Evolutionary conservation across 1,140 invertebrate species (phyloP).

Genomic region (Campoletis sonorensis): DNA sequence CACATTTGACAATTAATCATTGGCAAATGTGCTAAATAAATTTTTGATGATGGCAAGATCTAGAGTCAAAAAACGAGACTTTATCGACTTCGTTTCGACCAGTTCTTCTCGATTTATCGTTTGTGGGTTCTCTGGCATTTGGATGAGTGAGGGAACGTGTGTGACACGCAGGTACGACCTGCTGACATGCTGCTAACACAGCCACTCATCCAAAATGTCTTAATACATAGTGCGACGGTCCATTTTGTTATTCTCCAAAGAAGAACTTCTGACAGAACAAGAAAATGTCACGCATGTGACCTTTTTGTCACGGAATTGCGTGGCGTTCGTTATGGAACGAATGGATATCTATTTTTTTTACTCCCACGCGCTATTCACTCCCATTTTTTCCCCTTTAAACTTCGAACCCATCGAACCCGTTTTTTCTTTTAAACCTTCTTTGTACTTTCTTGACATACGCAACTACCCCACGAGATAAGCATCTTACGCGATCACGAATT

Average conservation of each 20-base stretch:
- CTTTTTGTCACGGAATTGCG: constrained; percentile 51
- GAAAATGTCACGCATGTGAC: constrained; percentile 59
- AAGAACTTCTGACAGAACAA: constrained; percentile 47
- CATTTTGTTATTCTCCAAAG: not conserved
- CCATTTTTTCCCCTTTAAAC: not conserved
- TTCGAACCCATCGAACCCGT: constrained; percentile 63
- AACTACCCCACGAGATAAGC: constrained; percentile 52
- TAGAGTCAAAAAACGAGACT: not conserved
- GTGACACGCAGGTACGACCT: constrained; percentile 32
- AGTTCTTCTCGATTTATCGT: constrained; percentile 14
- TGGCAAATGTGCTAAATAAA: not conserved
- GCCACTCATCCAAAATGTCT: not conserved
- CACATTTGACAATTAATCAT: not conserved
- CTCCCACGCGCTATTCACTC: constrained; percentile 67
- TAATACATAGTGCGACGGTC: not conserved
- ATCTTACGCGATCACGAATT: constrained; percentile 45
- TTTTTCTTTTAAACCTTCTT: constrained; percentile 57
- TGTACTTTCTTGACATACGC: constrained; percentile 44
- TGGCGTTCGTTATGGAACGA: constrained; percentile 53
- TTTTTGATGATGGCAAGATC: not conserved
- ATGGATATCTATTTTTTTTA: constrained; percentile 48
- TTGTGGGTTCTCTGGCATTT: constrained; percentile 30
- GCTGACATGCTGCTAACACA: not conserved
- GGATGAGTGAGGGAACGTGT: constrained; percentile 1
- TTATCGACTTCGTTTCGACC: not conserved